These are phyloP conservation scores for Resseliella maxima DNA, from an alignment of 2,888 invertebrate species.

Conservation along the genomic window DNA sequence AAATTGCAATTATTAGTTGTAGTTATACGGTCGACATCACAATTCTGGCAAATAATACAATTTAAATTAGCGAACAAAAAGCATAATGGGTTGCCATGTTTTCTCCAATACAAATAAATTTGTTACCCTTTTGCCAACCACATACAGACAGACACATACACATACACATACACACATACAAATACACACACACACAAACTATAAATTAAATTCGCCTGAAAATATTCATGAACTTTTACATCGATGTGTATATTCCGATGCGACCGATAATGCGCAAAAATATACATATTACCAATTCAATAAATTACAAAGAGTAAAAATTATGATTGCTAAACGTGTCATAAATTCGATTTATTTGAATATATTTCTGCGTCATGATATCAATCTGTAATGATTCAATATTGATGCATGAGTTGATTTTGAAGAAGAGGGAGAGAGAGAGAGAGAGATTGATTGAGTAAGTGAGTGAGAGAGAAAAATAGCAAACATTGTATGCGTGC, in stretches of 20 bases:
- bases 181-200: background rate
- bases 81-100: background rate
- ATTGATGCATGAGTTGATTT: no score
- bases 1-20: conserved; percentile 10
- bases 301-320: background rate
- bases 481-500: no score
- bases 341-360: conserved; percentile 17
- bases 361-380: background rate
- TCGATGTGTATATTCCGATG: background rate
- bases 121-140: background rate
- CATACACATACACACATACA: background rate
- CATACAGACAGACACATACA: background rate
- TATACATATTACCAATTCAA: background rate
- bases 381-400: background rate
- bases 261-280: conserved; percentile 2
- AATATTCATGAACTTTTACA: background rate
- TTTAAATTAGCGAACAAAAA: background rate
- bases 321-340: background rate
- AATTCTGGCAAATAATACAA: background rate
- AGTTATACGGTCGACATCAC: conserved; percentile 23
- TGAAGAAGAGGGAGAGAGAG: no score
- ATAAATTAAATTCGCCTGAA: background rate
- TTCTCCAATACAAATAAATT: background rate
- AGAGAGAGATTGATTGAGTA: no score
- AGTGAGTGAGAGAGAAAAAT: no score